phyloP scores from a whole-genome alignment of 2,113 vertebrate genomes.

The Callipepla squamata region DNA sequence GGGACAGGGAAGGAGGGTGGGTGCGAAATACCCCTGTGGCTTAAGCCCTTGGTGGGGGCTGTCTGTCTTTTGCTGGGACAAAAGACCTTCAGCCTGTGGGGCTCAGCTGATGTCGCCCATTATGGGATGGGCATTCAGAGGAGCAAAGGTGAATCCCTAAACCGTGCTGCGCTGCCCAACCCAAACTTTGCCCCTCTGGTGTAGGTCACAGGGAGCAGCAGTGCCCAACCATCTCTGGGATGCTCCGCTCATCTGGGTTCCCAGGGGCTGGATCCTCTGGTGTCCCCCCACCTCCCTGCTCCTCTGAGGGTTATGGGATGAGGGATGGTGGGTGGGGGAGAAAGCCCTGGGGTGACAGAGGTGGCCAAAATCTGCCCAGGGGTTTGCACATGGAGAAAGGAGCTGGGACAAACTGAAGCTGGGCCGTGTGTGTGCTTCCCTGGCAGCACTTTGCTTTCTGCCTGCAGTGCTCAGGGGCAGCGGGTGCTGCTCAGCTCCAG shows the following conservation, averaged over 20 bases:
- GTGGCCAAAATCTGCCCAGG: background rate
- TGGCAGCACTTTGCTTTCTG: background rate
- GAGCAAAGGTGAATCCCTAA: background rate
- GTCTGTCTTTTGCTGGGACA: background rate
- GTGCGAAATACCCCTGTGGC: background rate
- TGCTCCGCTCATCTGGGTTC: too few species aligned
- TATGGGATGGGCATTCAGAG: background rate
- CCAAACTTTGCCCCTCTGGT: background rate
- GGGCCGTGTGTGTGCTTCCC: accelerated
- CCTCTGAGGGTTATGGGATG: background rate
- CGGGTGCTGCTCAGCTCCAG: background rate
- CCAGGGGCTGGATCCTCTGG: background rate
- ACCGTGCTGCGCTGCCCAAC: background rate
- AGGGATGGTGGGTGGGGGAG: background rate
- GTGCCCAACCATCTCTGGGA: background rate
- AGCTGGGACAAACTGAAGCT: background rate
- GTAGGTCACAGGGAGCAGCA: background rate
- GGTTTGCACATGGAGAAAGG: too few species aligned
- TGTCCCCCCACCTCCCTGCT: background rate
- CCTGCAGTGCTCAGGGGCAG: background rate
- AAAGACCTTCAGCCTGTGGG: background rate
- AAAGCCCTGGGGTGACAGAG: background rate
- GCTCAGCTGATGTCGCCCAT: background rate
- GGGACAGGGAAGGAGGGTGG: background rate
- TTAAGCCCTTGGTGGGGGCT: background rate